Conservation (phyloP, 35 echinoderm and acorn worm genomes). For the Patiria miniata region DNA sequence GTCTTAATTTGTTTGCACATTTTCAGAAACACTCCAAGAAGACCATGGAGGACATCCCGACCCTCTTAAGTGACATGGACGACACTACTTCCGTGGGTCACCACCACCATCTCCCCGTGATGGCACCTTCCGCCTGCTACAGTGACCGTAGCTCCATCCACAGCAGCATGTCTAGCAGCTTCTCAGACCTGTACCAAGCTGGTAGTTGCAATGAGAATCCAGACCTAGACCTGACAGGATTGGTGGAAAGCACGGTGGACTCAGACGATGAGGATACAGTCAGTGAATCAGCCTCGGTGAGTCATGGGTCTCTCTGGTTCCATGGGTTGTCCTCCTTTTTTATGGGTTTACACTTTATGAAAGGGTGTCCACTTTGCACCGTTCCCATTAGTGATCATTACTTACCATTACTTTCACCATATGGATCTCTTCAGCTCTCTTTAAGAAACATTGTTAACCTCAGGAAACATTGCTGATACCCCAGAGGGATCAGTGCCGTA, state of each 20-base stretch:
- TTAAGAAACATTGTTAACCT: not conserved
- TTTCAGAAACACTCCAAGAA: slow-evolving; percentile 65
- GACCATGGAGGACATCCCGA: slow-evolving; percentile 64
- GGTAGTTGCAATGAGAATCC: slow-evolving; percentile 57
- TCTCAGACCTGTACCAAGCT: slow-evolving; percentile 62
- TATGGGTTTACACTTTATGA: not conserved
- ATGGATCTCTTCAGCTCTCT: not conserved
- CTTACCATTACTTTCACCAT: too few relatives aligned
- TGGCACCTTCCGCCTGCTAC: slow-evolving; percentile 72
- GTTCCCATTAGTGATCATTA: too few relatives aligned
- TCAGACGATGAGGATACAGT: slow-evolving; percentile 94
- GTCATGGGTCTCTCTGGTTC: not conserved
- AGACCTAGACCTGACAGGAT: slow-evolving; percentile 74
- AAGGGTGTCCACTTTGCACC: not conserved
- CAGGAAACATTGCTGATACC: not conserved
- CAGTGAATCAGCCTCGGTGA: slow-evolving; percentile 89
- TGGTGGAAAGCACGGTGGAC: slow-evolving; percentile 88
- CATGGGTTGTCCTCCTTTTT: not conserved
- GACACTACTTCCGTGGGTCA: not conserved
- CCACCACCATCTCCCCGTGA: slow-evolving; percentile 33
- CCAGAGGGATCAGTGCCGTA: too few relatives aligned
- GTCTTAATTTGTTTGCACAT: too few relatives aligned
- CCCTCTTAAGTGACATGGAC: slow-evolving; percentile 56
- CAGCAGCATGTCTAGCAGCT: slow-evolving; percentile 95
- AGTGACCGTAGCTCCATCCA: slow-evolving; percentile 86